phyloP scores from a whole-genome alignment of 2,888 invertebrate species.

The Melieria crassipennis region DNA sequence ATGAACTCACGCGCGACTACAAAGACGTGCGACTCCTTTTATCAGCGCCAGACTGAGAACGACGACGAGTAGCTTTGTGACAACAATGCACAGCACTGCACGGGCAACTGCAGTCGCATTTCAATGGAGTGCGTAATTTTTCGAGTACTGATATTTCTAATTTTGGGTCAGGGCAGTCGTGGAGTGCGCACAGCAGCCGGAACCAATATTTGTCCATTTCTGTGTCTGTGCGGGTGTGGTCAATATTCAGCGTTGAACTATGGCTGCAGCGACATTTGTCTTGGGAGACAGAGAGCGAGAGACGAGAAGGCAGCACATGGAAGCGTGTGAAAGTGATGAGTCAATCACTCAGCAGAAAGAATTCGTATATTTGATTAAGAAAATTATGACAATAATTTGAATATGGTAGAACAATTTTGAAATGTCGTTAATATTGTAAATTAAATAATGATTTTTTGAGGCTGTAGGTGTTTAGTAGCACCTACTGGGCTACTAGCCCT shows the following conservation, averaged over 20 bases:
- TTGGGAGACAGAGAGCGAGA: background rate
- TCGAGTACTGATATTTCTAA: background rate
- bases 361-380: too few relatives aligned
- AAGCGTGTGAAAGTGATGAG: background rate
- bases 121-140: slow-evolving; percentile 14
- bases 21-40: background rate
- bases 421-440: too few relatives aligned
- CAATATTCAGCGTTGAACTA: background rate
- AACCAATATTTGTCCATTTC: background rate
- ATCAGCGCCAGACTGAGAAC: background rate
- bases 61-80: background rate
- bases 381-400: too few relatives aligned
- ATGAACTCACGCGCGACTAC: background rate
- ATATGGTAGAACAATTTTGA: too few relatives aligned
- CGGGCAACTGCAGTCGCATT: too few relatives aligned
- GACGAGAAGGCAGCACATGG: background rate
- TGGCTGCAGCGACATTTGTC: background rate
- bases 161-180: slow-evolving; percentile 30
- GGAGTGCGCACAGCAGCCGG: background rate
- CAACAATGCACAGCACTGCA: background rate
- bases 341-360: too few relatives aligned
- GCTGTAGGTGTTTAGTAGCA: too few relatives aligned
- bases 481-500: too few relatives aligned
- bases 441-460: too few relatives aligned
- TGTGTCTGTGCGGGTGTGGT: background rate